Percentiles rank a stretch among this genome's conserved stretches.
Evolutionary conservation across 2,113 vertebrate species (phyloP).

Genomic region (Protobothrops mucrosquamatus): DNA sequence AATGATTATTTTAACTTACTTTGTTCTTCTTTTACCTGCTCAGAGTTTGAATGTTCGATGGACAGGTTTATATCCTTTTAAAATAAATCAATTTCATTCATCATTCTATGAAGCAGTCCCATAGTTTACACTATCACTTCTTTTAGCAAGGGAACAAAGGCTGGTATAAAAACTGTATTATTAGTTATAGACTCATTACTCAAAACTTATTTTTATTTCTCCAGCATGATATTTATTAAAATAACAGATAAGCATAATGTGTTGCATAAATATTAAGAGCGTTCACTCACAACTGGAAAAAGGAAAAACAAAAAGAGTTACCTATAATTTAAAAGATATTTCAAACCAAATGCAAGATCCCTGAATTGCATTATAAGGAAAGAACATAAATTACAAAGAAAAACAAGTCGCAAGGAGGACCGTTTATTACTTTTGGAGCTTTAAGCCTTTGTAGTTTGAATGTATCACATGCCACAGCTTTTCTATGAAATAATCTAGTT

Average conservation of each 20-base stretch:
- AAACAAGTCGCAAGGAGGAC: slow-evolving; percentile 67
- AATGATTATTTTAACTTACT: background rate
- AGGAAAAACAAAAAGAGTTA: slow-evolving; percentile 29
- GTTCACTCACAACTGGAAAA: slow-evolving; percentile 11
- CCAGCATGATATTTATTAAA: slow-evolving; percentile 15
- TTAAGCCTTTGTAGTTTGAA: slow-evolving; percentile 68
- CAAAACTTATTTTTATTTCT: background rate
- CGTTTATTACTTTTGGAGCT: slow-evolving; percentile 59
- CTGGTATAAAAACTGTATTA: background rate
- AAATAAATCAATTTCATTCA: background rate
- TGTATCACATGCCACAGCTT: slow-evolving; percentile 66
- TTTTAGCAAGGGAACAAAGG: background rate
- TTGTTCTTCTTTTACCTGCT: background rate
- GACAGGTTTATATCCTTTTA: background rate
- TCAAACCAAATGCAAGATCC: slow-evolving; percentile 65
- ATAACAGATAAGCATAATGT: slow-evolving; percentile 21
- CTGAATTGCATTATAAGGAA: slow-evolving; percentile 61
- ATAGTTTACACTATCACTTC: background rate
- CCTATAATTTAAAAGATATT: slow-evolving; percentile 44
- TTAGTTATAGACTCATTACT: background rate
- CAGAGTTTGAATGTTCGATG: background rate
- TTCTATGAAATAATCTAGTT: slow-evolving; percentile 51
- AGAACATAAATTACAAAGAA: slow-evolving; percentile 60
- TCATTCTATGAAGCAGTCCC: background rate
- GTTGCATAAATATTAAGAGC: slow-evolving; percentile 25